Evolutionary conservation across 2,888 invertebrate genomes (phyloP).

Genomic region (Drosophila neoperkinsi): DNA sequence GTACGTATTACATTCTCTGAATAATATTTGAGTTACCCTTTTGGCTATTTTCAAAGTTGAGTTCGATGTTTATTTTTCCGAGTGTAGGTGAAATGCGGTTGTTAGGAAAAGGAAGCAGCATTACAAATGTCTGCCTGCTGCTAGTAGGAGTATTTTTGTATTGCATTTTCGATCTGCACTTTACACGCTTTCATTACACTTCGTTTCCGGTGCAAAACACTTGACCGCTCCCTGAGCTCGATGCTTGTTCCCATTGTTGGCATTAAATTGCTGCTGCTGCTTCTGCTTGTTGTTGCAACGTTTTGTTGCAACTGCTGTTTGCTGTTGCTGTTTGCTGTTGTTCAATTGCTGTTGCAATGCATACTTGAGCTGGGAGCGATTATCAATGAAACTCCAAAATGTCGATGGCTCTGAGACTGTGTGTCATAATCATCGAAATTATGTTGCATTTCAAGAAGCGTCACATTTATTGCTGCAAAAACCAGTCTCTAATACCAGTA

Average conservation of each 20-base stretch:
- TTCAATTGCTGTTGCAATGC: conserved; percentile 39
- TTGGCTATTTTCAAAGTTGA: neutral
- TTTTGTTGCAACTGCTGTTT: neutral
- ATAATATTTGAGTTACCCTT: neutral
- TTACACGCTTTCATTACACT: conserved; percentile 80
- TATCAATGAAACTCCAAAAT: conserved; percentile 55
- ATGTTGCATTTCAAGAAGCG: conserved; percentile 49
- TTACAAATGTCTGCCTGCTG: conserved; percentile 58
- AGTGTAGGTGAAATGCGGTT: neutral
- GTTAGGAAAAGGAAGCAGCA: conserved; percentile 29
- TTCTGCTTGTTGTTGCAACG: neutral
- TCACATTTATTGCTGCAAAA: conserved; percentile 27
- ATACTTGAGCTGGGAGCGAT: conserved; percentile 67
- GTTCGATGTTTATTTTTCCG: neutral
- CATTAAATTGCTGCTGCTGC: conserved; percentile 52
- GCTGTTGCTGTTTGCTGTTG: conserved; percentile 32
- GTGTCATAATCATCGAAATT: conserved; percentile 67
- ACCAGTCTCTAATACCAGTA: conserved; percentile 25
- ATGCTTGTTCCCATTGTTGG: conserved; percentile 64
- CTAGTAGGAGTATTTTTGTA: conserved; percentile 58
- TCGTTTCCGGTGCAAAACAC: conserved; percentile 73
- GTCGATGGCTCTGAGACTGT: conserved; percentile 36
- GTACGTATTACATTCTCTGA: neutral
- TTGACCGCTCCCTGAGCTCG: conserved; percentile 46
- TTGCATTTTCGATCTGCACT: conserved; percentile 79